Percentiles rank a stretch among this genome's conserved stretches.
Conservation (phyloP, 2,797 vertebrate species). For the Poecilia gillii region DNA sequence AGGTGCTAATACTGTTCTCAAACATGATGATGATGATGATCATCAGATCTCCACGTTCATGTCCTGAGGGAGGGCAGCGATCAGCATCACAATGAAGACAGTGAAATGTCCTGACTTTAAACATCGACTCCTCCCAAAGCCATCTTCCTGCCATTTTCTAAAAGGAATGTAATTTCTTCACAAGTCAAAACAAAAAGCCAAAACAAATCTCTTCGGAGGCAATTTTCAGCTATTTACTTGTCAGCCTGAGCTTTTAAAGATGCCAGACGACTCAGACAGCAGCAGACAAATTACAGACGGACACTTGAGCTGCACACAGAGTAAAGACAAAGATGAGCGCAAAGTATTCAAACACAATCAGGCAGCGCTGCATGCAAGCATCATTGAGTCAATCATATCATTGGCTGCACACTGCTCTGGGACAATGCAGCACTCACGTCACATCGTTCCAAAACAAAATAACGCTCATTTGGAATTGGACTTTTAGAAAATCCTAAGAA, state of each 20-base stretch:
- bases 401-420: neutral
- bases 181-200: slow-evolving; percentile 68
- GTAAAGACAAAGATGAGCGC: slow-evolving; percentile 17
- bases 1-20: slow-evolving; percentile 15
- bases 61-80: slow-evolving; percentile 10
- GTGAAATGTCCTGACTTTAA: slow-evolving; percentile 44
- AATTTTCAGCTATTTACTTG: slow-evolving; percentile 71
- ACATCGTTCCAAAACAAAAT: slow-evolving; percentile 6
- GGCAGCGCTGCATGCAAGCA: neutral
- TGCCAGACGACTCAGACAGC: slow-evolving; percentile 45
- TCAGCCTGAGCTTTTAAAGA: slow-evolving; percentile 69
- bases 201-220: slow-evolving; percentile 66
- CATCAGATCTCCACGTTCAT: slow-evolving; percentile 15
- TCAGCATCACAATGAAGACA: slow-evolving; percentile 49
- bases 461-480: neutral
- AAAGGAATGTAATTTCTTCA: slow-evolving; percentile 65
- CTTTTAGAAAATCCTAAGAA: neutral
- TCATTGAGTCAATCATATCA: slow-evolving; percentile 2
- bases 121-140: slow-evolving; percentile 9
- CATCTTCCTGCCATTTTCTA: slow-evolving; percentile 66
- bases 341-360: slow-evolving; percentile 33
- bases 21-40: slow-evolving; percentile 25
- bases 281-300: slow-evolving; percentile 59
- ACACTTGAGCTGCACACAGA: slow-evolving; percentile 45
- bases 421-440: neutral